A percentile compares a stretch with the other conserved stretches of the same genome.
Conservation (phyloP, 2,797 vertebrate species). For the Myioborus melanocephalus region DNA sequence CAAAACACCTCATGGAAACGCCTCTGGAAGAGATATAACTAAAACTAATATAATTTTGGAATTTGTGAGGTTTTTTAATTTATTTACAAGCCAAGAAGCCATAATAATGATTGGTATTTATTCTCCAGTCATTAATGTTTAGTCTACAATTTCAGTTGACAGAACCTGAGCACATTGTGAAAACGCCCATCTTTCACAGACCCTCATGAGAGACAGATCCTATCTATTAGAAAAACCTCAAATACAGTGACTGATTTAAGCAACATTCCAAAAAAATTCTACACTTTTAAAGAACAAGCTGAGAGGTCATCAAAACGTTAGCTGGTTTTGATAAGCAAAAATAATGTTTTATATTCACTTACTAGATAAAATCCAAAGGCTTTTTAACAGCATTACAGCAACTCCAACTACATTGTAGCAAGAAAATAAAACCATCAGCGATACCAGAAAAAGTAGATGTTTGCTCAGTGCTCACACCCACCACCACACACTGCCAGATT, state of each 20-base stretch:
- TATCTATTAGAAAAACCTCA: background rate
- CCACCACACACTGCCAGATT: constrained; percentile 31
- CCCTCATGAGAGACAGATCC: background rate
- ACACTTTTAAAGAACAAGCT: background rate
- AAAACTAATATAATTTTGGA: background rate
- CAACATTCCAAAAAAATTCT: background rate
- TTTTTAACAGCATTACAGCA: background rate
- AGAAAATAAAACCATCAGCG: background rate
- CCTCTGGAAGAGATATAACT: background rate
- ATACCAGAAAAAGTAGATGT: background rate
- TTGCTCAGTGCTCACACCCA: constrained; percentile 42
- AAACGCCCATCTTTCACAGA: background rate
- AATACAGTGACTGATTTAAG: background rate
- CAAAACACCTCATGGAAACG: background rate
- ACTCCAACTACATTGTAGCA: background rate
- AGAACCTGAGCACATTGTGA: background rate
- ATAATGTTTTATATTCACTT: background rate
- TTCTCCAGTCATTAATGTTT: background rate
- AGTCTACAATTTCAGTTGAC: background rate
- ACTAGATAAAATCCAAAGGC: constrained; percentile 17
- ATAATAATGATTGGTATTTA: background rate
- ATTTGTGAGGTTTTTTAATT: background rate
- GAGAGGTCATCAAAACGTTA: background rate
- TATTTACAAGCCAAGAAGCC: background rate
- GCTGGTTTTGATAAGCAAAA: background rate